Evolutionary conservation across 2,888 invertebrate genomes (phyloP).

Genomic region (Scaptomyza parva): DNA sequence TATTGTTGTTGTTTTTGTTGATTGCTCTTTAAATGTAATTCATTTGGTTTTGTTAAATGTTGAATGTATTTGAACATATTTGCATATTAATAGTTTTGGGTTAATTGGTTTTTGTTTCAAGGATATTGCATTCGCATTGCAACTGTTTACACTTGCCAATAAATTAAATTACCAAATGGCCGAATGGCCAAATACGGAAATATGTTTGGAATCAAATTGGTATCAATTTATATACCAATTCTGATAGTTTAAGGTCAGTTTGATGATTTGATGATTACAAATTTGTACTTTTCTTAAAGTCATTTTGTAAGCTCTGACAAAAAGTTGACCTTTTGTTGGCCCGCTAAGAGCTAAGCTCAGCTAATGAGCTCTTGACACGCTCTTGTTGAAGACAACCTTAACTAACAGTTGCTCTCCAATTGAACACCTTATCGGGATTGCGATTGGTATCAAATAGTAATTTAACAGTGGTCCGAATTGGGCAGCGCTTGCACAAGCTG

Average conservation of each 20-base stretch:
- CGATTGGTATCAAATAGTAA: neutral
- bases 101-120: neutral
- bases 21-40: neutral
- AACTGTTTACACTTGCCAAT: too few relatives aligned
- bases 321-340: neutral
- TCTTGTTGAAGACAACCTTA: neutral
- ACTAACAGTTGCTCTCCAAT: conserved; percentile 31
- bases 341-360: too few relatives aligned
- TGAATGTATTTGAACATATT: neutral
- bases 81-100: neutral
- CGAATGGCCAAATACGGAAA: too few relatives aligned
- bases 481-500: conserved; percentile 21
- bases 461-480: conserved; percentile 16
- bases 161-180: too few relatives aligned
- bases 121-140: neutral
- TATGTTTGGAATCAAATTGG: too few relatives aligned
- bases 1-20: neutral
- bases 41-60: neutral
- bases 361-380: conserved; percentile 33
- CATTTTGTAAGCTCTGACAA: too few relatives aligned
- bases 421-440: conserved; percentile 23
- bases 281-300: too few relatives aligned
- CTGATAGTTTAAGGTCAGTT: neutral
- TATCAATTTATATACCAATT: too few relatives aligned
- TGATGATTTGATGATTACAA: neutral